Percentiles rank a stretch among this genome's conserved stretches.
Evolutionary conservation across 2,113 vertebrate genomes (phyloP).

Genomic region (Pseudonaja textilis): DNA sequence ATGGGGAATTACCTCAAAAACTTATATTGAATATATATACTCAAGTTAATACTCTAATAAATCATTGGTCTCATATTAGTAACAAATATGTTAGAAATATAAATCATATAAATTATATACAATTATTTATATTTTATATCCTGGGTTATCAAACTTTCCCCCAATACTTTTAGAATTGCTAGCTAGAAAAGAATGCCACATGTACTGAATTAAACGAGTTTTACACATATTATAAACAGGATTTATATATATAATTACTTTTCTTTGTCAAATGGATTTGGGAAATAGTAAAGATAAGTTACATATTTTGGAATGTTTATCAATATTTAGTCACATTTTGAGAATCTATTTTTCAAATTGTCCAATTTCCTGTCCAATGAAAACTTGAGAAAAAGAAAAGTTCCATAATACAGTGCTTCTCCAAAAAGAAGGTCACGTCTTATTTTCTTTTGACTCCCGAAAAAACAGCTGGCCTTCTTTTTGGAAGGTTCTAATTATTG

Average conservation of each 20-base stretch:
- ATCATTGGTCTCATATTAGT: neutral
- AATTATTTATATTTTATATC: neutral
- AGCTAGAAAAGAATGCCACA: neutral
- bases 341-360: neutral
- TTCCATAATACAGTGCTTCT: neutral
- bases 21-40: too few relatives aligned
- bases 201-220: slow-evolving; percentile 14
- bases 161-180: neutral
- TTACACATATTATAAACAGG: slow-evolving; percentile 8
- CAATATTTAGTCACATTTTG: neutral
- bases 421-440: too few relatives aligned
- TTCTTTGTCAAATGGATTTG: neutral
- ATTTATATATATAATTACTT: neutral
- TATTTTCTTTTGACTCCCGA: too few relatives aligned
- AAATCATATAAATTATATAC: neutral
- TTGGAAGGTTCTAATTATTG: too few relatives aligned
- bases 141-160: neutral
- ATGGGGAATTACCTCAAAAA: too few relatives aligned
- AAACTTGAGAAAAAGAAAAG: neutral
- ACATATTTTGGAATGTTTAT: neutral
- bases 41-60: neutral
- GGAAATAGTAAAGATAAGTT: neutral
- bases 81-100: slow-evolving; percentile 10
- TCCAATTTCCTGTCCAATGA: neutral
- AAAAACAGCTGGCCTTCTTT: too few relatives aligned